phyloP scores from a whole-genome alignment of 2,888 invertebrate species.

The Ryuthela nishihirai region DNA sequence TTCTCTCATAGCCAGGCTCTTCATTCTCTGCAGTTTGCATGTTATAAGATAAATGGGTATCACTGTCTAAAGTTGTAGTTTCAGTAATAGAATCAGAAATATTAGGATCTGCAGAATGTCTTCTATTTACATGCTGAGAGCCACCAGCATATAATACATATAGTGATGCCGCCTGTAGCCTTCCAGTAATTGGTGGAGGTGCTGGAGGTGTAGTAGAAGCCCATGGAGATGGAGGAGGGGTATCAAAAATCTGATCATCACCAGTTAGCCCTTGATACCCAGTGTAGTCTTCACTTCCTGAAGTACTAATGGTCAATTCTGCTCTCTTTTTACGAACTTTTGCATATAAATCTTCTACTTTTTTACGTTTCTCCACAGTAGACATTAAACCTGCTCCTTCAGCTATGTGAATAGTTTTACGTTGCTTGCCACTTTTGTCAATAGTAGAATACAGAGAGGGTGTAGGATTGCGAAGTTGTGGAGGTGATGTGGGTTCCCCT shows the following conservation, averaged over 20 bases:
- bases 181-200: slow-evolving; percentile 26
- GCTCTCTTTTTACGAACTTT: slow-evolving; percentile 39
- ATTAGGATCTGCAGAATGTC: slow-evolving; percentile 31
- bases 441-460: slow-evolving; percentile 32
- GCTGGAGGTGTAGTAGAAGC: slow-evolving; percentile 32
- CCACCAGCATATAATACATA: slow-evolving; percentile 15
- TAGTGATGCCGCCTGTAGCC: slow-evolving; percentile 26
- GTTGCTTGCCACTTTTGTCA: slow-evolving; percentile 25
- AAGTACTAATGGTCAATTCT: slow-evolving; percentile 17
- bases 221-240: slow-evolving; percentile 30
- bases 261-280: slow-evolving; percentile 14
- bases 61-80: slow-evolving; percentile 11
- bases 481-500: slow-evolving; percentile 22
- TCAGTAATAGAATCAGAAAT: slow-evolving; percentile 22
- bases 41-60: background rate
- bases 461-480: slow-evolving; percentile 21
- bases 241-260: slow-evolving; percentile 10
- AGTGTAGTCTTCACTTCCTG: slow-evolving; percentile 20
- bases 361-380: slow-evolving; percentile 16
- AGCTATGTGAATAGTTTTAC: slow-evolving; percentile 33
- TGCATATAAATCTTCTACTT: slow-evolving; percentile 40
- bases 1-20: slow-evolving; percentile 32
- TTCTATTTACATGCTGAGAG: slow-evolving; percentile 20
- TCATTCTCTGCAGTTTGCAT: slow-evolving; percentile 1
- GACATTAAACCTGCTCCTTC: slow-evolving; percentile 27